A percentile compares a stretch with the other conserved stretches of the same genome.
These are phyloP conservation scores for Nasonia oneida DNA, from an alignment of 2,888 invertebrate genomes.

Conservation along the genomic window DNA sequence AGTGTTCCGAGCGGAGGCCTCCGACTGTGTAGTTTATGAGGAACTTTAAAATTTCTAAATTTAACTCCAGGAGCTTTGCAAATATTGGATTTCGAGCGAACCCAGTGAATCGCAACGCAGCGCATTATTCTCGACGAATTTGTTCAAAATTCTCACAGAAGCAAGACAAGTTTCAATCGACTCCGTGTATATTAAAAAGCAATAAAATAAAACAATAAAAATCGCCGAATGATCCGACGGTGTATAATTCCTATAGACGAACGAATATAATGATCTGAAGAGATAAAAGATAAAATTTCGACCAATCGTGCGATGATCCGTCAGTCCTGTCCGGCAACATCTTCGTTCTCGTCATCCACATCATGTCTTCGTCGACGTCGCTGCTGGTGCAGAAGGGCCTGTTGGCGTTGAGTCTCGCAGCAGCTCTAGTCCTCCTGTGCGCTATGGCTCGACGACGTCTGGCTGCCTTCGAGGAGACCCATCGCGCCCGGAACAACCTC, in stretches of 20 bases:
- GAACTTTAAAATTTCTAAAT: background rate
- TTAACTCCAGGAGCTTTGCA: background rate
- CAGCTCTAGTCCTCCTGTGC: slow-evolving; percentile 60
- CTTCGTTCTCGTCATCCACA: background rate
- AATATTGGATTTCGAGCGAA: background rate
- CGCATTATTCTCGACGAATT: background rate
- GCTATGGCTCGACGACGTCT: slow-evolving; percentile 61
- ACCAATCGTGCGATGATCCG: slow-evolving; percentile 34
- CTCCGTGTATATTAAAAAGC: background rate
- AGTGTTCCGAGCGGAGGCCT: slow-evolving; percentile 10
- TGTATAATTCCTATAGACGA: background rate
- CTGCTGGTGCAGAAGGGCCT: slow-evolving; percentile 61
- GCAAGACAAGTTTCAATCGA: background rate
- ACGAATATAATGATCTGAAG: background rate
- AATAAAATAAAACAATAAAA: background rate
- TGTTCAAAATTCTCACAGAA: background rate
- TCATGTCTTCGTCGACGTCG: slow-evolving; percentile 44
- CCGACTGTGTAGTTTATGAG: background rate
- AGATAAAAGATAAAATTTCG: too few species aligned
- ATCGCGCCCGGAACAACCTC: slow-evolving; percentile 59
- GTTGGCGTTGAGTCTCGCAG: slow-evolving; percentile 63
- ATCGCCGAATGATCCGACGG: background rate
- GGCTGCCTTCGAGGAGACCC: slow-evolving; percentile 54
- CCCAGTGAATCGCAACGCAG: background rate
- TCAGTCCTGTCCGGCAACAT: background rate